phyloP scores from a whole-genome alignment of 1,140 invertebrate species.

The Hylyphantes graminicola region DNA sequence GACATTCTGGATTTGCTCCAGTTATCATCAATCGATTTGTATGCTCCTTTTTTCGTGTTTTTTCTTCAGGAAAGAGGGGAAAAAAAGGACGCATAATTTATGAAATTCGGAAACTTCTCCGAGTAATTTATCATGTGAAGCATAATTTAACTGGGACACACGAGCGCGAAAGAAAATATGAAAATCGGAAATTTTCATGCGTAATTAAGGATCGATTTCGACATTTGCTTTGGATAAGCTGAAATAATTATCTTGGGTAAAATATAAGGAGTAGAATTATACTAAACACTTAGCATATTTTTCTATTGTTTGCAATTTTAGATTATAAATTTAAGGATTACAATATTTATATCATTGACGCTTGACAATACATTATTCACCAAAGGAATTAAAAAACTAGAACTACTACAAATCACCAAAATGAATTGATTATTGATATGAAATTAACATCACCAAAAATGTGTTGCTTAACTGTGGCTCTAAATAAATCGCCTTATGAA shows the following conservation, averaged over 20 bases:
- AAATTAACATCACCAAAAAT: too few relatives aligned
- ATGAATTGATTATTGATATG: too few relatives aligned
- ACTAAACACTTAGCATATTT: too few relatives aligned
- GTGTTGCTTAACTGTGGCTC: too few relatives aligned
- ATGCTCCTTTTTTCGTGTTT: not conserved
- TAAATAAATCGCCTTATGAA: too few relatives aligned
- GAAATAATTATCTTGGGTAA: not conserved
- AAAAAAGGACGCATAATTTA: conserved; percentile 37
- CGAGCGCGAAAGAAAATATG: not conserved
- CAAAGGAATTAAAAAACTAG: too few relatives aligned
- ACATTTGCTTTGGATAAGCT: not conserved
- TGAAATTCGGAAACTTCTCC: conserved; percentile 24
- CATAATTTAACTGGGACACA: conserved; percentile 21
- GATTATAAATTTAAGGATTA: too few relatives aligned
- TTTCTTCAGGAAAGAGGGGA: not conserved
- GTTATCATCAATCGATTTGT: conserved; percentile 54
- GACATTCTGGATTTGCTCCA: conserved; percentile 49
- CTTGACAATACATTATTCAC: too few relatives aligned
- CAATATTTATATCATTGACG: too few relatives aligned
- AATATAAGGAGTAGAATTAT: too few relatives aligned
- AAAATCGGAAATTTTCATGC: not conserved
- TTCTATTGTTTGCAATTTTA: too few relatives aligned
- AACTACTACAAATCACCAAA: too few relatives aligned
- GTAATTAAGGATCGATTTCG: conserved; percentile 27
- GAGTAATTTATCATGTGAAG: conserved; percentile 21